phyloP scores from a whole-genome alignment of 2,797 vertebrate species.

The Xiphorhynchus erythropygius region DNA sequence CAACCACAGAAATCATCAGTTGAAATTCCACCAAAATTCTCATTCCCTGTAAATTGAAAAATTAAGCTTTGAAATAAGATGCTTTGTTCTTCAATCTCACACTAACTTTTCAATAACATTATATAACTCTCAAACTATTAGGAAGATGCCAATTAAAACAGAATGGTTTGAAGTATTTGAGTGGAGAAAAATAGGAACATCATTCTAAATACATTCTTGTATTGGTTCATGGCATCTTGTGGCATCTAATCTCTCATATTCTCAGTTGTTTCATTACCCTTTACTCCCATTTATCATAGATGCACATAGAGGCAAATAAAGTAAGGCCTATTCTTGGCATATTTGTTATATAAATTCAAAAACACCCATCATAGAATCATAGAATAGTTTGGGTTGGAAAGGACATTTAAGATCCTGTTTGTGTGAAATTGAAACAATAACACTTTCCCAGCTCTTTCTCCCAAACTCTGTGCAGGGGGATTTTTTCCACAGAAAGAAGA shows the following conservation, averaged over 20 bases:
- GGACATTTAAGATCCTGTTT: not conserved
- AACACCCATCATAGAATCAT: not conserved
- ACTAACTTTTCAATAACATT: conserved; percentile 24
- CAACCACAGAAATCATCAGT: conserved; percentile 47
- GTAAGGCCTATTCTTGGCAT: not conserved
- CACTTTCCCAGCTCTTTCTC: not conserved
- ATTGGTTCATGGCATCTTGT: not conserved
- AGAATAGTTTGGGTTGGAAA: not conserved
- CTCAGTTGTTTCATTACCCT: not conserved
- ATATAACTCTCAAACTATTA: conserved; percentile 10
- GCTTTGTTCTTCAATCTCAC: conserved; percentile 37
- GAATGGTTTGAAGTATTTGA: not conserved
- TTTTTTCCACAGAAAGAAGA: not conserved
- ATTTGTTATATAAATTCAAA: not conserved
- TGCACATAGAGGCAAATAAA: not conserved
- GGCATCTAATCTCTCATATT: not conserved
- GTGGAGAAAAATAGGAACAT: not conserved
- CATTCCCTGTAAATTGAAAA: conserved; percentile 44
- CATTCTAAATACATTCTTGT: not conserved
- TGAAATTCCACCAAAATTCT: conserved; percentile 34
- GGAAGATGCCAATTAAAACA: not conserved
- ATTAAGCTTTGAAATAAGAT: conserved; percentile 50
- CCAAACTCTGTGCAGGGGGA: not conserved
- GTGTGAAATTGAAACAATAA: not conserved
- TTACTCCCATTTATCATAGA: not conserved